A percentile compares a stretch with the other conserved stretches of the same genome.
These are phyloP conservation scores for Schizopygopsis pylzovi DNA, from an alignment of 2,797 vertebrate genomes.

Conservation along the genomic window DNA sequence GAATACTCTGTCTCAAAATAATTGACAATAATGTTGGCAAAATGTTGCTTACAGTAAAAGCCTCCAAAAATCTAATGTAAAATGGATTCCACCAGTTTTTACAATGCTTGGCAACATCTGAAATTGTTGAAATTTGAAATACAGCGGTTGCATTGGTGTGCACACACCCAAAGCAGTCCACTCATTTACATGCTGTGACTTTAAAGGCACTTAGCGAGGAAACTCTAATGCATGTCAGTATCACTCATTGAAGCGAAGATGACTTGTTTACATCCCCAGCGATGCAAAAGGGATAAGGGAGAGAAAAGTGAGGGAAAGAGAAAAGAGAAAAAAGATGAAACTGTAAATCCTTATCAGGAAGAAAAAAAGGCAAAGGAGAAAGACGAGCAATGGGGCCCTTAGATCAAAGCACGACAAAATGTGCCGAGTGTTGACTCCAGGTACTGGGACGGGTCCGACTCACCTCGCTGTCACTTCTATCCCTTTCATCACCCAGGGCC, in stretches of 20 bases:
- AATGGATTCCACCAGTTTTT: background rate
- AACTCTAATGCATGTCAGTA: conserved; percentile 40
- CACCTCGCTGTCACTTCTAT: conserved; percentile 63
- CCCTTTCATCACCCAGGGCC: conserved; percentile 59
- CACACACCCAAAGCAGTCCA: conserved; percentile 23
- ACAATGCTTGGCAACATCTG: background rate
- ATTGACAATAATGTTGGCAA: background rate
- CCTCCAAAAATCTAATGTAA: background rate
- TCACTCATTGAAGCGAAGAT: conserved; percentile 43
- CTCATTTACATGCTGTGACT: conserved; percentile 32
- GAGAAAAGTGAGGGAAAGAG: conserved; percentile 38
- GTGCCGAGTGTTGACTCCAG: conserved; percentile 55
- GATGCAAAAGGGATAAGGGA: conserved; percentile 34
- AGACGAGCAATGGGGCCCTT: conserved; percentile 38
- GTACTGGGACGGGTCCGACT: conserved; percentile 56
- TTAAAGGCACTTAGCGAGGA: conserved; percentile 30
- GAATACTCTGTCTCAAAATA: background rate
- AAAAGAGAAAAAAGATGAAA: conserved; percentile 47
- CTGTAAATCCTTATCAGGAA: conserved; percentile 56
- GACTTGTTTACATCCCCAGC: conserved; percentile 52
- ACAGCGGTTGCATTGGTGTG: background rate
- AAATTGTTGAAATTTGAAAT: background rate
- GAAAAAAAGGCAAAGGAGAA: conserved; percentile 30
- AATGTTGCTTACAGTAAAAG: background rate
- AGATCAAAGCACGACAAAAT: conserved; percentile 63